Conservation (phyloP, 2,888 invertebrate genomes). For the Nephrotoma appendiculata region DNA sequence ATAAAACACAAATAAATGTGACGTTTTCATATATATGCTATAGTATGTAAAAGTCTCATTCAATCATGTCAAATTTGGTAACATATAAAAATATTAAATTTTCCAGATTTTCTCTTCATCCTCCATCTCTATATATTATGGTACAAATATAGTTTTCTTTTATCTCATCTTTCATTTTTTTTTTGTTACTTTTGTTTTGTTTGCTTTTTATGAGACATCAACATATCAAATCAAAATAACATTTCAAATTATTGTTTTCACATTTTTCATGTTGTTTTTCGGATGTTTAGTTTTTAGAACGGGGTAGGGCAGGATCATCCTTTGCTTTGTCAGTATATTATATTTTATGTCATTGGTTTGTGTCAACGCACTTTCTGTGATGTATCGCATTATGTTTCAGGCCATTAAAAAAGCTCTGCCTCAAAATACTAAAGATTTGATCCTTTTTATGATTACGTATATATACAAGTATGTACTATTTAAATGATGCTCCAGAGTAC, state of each 20-base stretch:
- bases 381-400: not conserved
- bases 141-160: not conserved
- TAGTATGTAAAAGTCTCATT: not conserved
- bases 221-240: not conserved
- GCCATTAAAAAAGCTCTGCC: not conserved
- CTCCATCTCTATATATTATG: not conserved
- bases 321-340: not conserved
- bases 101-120: not conserved
- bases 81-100: not conserved
- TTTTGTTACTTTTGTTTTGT: not conserved
- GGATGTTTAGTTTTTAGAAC: not conserved
- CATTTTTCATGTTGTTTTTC: not conserved
- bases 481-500: no score
- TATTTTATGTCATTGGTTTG: not conserved
- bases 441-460: not conserved
- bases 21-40: not conserved
- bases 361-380: not conserved
- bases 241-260: not conserved
- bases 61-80: not conserved
- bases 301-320: not conserved
- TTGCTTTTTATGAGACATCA: not conserved
- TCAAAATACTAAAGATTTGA: not conserved
- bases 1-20: not conserved
- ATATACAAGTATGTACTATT: no score
- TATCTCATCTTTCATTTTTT: not conserved